A percentile compares a stretch with the other conserved stretches of the same genome.
Conservation (phyloP, 2,888 invertebrate genomes). For the Caenorhabditis sp. region DNA sequence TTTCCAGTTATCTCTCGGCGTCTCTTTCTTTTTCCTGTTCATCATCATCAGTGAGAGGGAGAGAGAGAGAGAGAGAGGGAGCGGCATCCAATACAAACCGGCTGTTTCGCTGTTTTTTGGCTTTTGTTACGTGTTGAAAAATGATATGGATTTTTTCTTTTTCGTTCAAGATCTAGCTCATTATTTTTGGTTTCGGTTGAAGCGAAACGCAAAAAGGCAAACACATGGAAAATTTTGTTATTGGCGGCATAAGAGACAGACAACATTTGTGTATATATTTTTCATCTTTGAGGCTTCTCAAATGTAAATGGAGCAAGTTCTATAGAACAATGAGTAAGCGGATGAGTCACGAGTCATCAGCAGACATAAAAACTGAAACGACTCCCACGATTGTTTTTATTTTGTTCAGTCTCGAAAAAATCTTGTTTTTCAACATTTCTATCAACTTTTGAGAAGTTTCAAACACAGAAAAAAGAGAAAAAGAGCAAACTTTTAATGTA, state of each 20-base stretch:
- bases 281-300: background rate
- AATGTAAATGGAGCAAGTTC: background rate
- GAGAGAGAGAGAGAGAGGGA: background rate
- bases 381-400: too few species aligned
- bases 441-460: too few species aligned
- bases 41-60: constrained; percentile 35
- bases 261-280: constrained; percentile 5
- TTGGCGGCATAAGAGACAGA: background rate
- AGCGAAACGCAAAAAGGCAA: background rate
- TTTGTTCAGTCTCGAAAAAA: too few species aligned
- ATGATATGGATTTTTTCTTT: constrained; percentile 18
- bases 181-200: background rate
- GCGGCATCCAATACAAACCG: constrained; percentile 51
- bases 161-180: background rate
- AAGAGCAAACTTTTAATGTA: too few species aligned
- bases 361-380: too few species aligned
- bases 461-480: too few species aligned
- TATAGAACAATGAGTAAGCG: background rate
- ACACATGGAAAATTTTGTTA: background rate
- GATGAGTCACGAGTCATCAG: background rate
- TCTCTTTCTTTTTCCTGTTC: constrained; percentile 31
- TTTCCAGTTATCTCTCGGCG: constrained; percentile 8
- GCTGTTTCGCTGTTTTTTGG: constrained; percentile 37
- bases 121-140: constrained; percentile 29
- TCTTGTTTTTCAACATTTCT: too few species aligned